Evolutionary conservation across 2,888 invertebrate species (phyloP), one percentile per base, ranked within the genome.

Genomic region (Cataglyphis altisquamis): DNA sequence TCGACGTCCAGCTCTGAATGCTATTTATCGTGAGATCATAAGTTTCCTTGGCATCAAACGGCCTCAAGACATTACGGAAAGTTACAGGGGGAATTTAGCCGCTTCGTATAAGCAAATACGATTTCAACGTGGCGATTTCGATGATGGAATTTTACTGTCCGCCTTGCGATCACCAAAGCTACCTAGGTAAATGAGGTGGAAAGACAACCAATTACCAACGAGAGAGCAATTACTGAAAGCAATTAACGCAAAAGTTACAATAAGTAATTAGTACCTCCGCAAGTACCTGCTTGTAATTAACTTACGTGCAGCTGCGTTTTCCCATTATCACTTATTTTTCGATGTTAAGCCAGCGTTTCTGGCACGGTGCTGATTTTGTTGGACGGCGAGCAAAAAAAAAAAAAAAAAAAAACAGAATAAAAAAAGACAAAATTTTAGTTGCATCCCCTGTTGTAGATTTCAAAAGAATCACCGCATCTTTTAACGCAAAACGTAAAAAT

Each of bases 211-310:
- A 93, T 93, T 93, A 92, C 78, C 57, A 78, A 90, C 89, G 84
- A 86, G 90, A 90, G 32, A 45, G 92, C 92, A 93, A 93, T 93
- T 93, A 92, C 90, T 88, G 80, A 75, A 89, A 87, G 91, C 92
- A 93, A 93, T 93, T 93, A 93, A 91, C 92, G 92, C 90, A 91
- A 92, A 93, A 92, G 92, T 92, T 93, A 91, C 91, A 93, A 93
- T 92, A 93, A 92, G 93, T 93, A 93, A 93, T 93, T 93, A 93
- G 92, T 89, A 89, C 86, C 88, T 88, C 90, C 88, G 88, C 86
- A 83, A 88, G 88, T 89, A 90, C 89, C 89, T 89, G 89, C 91
- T 91, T 89, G 92, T 91, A 92, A 93, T 93, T 93, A 93, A 92
- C 92, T 92, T 90, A 90, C 87, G 86, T 86, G 85, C 91, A 90